Percentiles rank a stretch among this genome's conserved stretches.
phyloP scores from a whole-genome alignment of 2,888 invertebrate species.

The Caenorhabditis sp. region DNA sequence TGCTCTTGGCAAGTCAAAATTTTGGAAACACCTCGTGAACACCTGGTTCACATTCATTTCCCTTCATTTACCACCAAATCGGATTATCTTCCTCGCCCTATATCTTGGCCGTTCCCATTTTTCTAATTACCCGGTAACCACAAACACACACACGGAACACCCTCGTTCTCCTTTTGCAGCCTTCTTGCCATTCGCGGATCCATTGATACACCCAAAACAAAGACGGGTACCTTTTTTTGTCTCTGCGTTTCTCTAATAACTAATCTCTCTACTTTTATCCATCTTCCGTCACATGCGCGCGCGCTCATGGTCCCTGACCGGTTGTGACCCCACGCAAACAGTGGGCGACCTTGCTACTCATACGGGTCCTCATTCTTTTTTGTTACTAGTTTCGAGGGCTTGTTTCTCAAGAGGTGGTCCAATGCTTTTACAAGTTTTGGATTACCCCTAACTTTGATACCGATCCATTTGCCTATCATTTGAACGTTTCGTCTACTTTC shows the following conservation, averaged over 20 bases:
- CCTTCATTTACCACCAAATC: constrained; percentile 26
- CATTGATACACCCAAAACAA: constrained; percentile 42
- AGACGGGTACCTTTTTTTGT: constrained; percentile 26
- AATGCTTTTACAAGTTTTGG: too few relatives aligned
- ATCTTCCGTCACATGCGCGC: constrained; percentile 23
- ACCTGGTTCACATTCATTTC: constrained; percentile 6
- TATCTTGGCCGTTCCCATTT: constrained; percentile 34
- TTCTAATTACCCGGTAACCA: constrained; percentile 58
- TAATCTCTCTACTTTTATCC: constrained; percentile 20
- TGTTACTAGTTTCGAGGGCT: constrained; percentile 19
- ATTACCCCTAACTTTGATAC: too few relatives aligned
- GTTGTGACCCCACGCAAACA: constrained; percentile 40
- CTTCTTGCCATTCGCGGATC: background rate
- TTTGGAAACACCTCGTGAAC: background rate
- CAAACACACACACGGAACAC: constrained; percentile 41
- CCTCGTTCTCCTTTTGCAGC: constrained; percentile 2
- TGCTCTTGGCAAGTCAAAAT: background rate
- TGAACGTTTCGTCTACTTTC: constrained; percentile 8
- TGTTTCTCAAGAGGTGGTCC: background rate
- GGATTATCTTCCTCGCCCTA: constrained; percentile 35
- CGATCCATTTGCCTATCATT: background rate
- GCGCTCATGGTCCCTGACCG: constrained; percentile 57
- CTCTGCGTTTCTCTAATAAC: constrained; percentile 14
- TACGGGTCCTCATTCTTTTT: constrained; percentile 15
- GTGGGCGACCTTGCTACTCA: constrained; percentile 34